These are phyloP conservation scores for Anguilla megastoma DNA, from an alignment of 2,797 vertebrate species.

Conservation along the genomic window DNA sequence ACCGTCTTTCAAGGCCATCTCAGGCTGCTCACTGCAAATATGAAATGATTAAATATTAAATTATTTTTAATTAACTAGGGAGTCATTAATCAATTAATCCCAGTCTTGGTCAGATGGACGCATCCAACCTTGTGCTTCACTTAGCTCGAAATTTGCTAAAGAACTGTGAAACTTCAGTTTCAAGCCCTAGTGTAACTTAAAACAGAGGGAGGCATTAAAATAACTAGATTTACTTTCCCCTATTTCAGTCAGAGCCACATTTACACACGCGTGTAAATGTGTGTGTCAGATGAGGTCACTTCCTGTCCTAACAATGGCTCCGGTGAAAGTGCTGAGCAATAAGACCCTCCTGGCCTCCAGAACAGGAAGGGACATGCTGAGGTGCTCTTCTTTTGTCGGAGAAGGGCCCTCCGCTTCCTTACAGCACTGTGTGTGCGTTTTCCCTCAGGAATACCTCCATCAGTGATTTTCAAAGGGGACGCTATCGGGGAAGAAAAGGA, in stretches of 20 bases:
- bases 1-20: constrained; percentile 42
- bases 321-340: not conserved
- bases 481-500: not conserved
- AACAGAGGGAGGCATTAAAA: not conserved
- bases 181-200: not conserved
- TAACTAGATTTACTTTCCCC: not conserved
- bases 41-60: not conserved
- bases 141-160: not conserved
- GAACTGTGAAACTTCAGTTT: not conserved
- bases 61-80: not conserved
- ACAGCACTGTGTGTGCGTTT: not conserved
- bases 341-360: not conserved
- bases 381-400: not conserved
- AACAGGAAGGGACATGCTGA: constrained; percentile 11
- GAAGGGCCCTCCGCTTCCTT: not conserved
- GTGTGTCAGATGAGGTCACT: constrained; percentile 6
- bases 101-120: not conserved
- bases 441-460: not conserved
- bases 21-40: not conserved
- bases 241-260: not conserved
- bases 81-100: not conserved
- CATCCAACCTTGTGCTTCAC: not conserved
- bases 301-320: not conserved
- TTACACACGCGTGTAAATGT: not conserved
- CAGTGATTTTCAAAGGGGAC: not conserved